phyloP scores from a whole-genome alignment of 2,113 vertebrate species.

The Pluvialis apricaria region DNA sequence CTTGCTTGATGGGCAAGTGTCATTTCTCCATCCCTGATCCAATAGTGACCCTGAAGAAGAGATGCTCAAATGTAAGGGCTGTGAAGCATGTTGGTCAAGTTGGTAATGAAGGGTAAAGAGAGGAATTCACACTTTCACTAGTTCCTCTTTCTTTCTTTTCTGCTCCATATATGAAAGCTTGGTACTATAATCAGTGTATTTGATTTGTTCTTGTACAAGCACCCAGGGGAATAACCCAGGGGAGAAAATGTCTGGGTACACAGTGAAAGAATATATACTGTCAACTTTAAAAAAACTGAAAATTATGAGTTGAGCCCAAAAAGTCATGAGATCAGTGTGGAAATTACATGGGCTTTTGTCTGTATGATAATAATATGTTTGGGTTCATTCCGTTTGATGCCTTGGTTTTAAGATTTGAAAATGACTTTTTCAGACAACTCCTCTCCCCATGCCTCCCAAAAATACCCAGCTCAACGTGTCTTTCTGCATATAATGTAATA shows the following conservation, averaged over 20 bases:
- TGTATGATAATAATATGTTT: not conserved
- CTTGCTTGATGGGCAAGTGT: not conserved
- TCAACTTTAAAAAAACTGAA: not conserved
- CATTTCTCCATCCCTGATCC: not conserved
- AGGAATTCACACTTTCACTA: not conserved
- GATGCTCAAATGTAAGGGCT: not conserved
- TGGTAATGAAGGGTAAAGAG: not conserved
- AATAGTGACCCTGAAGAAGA: not conserved
- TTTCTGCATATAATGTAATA: not conserved
- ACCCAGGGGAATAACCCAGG: not conserved
- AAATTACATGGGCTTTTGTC: slow-evolving; percentile 9
- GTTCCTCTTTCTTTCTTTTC: not conserved
- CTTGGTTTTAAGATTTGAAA: not conserved
- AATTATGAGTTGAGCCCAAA: not conserved
- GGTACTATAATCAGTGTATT: not conserved
- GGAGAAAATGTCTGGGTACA: not conserved
- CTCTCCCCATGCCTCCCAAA: not conserved
- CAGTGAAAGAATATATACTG: not conserved
- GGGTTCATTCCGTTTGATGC: not conserved
- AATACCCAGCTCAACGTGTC: not conserved
- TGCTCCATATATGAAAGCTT: not conserved
- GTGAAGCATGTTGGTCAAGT: not conserved
- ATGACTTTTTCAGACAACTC: not conserved
- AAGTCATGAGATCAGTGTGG: not conserved
- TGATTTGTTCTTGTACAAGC: not conserved